Evolutionary conservation across 2,888 invertebrate genomes (phyloP), one percentile per base, ranked within the genome.

Genomic region (Eristalis pertinax): DNA sequence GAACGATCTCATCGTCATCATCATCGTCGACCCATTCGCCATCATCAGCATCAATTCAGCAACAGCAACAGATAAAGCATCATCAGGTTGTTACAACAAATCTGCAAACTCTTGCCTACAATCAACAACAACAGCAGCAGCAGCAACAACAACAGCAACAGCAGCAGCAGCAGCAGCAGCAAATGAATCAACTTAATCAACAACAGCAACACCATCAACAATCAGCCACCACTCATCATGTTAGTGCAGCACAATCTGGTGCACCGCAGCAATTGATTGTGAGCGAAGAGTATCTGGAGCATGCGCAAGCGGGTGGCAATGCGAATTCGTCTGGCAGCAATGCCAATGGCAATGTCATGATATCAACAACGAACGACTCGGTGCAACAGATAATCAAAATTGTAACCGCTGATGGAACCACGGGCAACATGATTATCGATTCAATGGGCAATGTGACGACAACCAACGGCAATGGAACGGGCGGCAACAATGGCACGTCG

Each of bases 311-410:
- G 38, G 88, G 88, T 22, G 77, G 65, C 24, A 19, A 19, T 50
- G 77, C 32, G 0, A 84, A 73, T 41, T 65, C 84, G 4, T 63
- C 70, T 38, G 89, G 86, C 38, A 83, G 84, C 19, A 87, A 79
- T 72, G 70, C 80, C 75, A 76, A 83, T 62, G 84, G 87, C 81
- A 90, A 89, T 84, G 89, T 91, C 82, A 90, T 90, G 90, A 89
- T 91, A 69, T 90, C 90, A 60, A 85, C 91, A 84, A 89, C 90
- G 24, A 91, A 90, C 79, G 92, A 93, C 84, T 86, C 92, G 68
- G 89, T 92, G 4, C 92, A 92, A 62, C 93, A 93, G 89, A 92
- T 93, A 70, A 92, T 93, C 58, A 93, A 93, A 90, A 92, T 93
- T 89, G 92, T 93, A 19, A 92, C 91, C 26, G 91, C 92, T 26